phyloP scores from a whole-genome alignment of 2,888 invertebrate species.

The Drosophila rellima region DNA sequence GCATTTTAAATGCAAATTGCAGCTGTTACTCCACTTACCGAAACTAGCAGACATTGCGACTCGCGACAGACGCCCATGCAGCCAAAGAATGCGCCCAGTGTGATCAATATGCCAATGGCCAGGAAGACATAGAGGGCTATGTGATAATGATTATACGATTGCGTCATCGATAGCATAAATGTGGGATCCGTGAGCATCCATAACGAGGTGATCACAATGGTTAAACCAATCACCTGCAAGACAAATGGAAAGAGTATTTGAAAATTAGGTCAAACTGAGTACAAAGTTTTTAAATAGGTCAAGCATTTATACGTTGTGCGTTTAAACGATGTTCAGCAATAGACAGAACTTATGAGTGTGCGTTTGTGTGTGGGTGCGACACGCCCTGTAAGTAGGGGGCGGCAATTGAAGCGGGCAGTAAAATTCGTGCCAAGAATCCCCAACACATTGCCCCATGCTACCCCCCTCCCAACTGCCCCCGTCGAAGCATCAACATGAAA shows the following conservation, averaged over 20 bases:
- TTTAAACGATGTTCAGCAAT: slow-evolving; percentile 1
- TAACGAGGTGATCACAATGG: slow-evolving; percentile 89
- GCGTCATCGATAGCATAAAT: slow-evolving; percentile 90
- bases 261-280: slow-evolving; percentile 1
- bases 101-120: slow-evolving; percentile 90
- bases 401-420: slow-evolving; percentile 62
- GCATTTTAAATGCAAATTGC: slow-evolving; percentile 41
- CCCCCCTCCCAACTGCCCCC: not conserved
- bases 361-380: slow-evolving; percentile 23
- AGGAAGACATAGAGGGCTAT: slow-evolving; percentile 91
- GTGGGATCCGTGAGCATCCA: slow-evolving; percentile 93
- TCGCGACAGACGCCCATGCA: slow-evolving; percentile 93
- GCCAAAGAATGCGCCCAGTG: slow-evolving; percentile 92
- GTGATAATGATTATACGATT: slow-evolving; percentile 85
- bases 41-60: slow-evolving; percentile 91
- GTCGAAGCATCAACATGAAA: slow-evolving; percentile 35
- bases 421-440: slow-evolving; percentile 44
- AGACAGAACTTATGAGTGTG: too few species aligned
- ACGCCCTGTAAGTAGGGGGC: slow-evolving; percentile 37
- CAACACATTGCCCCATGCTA: slow-evolving; percentile 11
- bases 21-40: slow-evolving; percentile 87
- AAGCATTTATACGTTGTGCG: slow-evolving; percentile 17
- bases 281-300: slow-evolving; percentile 29
- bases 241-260: not conserved
- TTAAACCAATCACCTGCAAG: slow-evolving; percentile 89